Evolutionary conservation across 2,113 vertebrate genomes (phyloP).

Genomic region (Natator depressus): DNA sequence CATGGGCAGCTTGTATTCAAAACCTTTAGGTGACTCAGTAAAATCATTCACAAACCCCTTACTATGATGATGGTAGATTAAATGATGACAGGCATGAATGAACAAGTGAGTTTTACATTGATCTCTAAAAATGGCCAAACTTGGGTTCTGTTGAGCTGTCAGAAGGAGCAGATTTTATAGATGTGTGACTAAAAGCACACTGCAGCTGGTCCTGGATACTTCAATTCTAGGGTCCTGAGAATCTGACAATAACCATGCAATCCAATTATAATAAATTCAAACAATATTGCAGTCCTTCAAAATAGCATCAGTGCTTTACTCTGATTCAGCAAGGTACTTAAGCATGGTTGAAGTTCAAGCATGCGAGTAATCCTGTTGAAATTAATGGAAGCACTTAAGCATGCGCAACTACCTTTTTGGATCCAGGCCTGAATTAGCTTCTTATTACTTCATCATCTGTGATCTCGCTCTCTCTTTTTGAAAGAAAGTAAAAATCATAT

Average conservation of each 20-base stretch:
- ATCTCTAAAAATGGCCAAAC: background rate
- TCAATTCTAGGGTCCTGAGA: background rate
- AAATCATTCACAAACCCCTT: background rate
- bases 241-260: background rate
- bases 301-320: background rate
- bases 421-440: background rate
- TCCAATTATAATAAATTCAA: fast-evolving
- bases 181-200: background rate
- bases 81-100: background rate
- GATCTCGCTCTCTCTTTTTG: background rate
- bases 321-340: background rate
- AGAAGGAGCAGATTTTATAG: background rate
- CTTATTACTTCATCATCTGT: background rate
- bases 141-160: background rate
- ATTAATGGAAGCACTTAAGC: background rate
- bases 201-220: background rate
- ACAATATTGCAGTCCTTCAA: background rate
- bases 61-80: background rate
- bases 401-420: background rate
- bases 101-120: background rate
- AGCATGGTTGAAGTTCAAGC: background rate
- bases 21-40: background rate
- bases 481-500: background rate
- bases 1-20: background rate
- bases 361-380: fast-evolving